A percentile compares a stretch with the other conserved stretches of the same genome.
These are phyloP conservation scores for Trachelus tabidus DNA, from an alignment of 2,888 invertebrate genomes.

Conservation along the genomic window DNA sequence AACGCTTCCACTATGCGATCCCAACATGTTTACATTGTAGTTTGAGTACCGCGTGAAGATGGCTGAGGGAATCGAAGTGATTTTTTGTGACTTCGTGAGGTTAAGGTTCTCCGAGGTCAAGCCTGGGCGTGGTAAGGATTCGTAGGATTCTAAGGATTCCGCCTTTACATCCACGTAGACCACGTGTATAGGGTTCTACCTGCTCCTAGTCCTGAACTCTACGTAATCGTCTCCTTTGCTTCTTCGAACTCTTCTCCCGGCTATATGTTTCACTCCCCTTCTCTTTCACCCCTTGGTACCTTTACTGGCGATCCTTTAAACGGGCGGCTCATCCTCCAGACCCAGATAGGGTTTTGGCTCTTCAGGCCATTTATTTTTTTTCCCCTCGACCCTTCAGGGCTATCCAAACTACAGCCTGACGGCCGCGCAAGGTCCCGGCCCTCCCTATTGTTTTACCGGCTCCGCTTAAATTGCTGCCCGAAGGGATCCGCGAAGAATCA, in stretches of 20 bases:
- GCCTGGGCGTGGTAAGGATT: constrained; percentile 58
- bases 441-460: constrained; percentile 51
- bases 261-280: constrained; percentile 11
- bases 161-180: neutral
- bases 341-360: constrained; percentile 41
- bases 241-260: constrained; percentile 16
- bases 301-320: constrained; percentile 4
- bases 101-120: constrained; percentile 51
- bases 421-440: constrained; percentile 34
- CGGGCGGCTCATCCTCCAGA: constrained; percentile 8
- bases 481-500: constrained; percentile 32
- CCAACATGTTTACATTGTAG: neutral
- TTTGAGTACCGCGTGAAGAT: neutral
- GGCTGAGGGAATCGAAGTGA: neutral
- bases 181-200: neutral
- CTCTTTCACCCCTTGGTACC: constrained; percentile 9
- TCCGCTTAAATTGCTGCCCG: constrained; percentile 50
- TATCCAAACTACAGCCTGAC: constrained; percentile 49
- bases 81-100: neutral
- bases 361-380: constrained; percentile 54
- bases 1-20: neutral
- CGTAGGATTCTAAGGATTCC: constrained; percentile 28
- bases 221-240: constrained; percentile 8
- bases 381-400: constrained; percentile 48
- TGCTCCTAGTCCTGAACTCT: constrained; percentile 2